A percentile compares a stretch with the other conserved stretches of the same genome.
Evolutionary conservation across 2,888 invertebrate species (phyloP).

Genomic region (Dioctria rufipes): DNA sequence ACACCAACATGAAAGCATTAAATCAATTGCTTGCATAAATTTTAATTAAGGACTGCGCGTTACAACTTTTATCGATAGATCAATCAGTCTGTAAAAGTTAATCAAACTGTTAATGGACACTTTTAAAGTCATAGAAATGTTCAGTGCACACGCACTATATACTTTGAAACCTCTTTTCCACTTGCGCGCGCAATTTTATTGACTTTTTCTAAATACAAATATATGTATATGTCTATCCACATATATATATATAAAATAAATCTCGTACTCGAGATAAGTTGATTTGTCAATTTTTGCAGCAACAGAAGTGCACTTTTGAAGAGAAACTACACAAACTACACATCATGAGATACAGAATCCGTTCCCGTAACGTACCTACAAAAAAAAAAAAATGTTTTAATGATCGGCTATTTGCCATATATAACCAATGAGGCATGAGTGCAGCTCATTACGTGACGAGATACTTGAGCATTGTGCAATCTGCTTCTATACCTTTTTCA

Average conservation of each 20-base stretch:
- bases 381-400: constrained; percentile 35
- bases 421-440: constrained; percentile 47
- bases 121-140: constrained; percentile 8
- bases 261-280: constrained; percentile 3
- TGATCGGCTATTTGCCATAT: constrained; percentile 52
- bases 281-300: constrained; percentile 22
- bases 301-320: constrained; percentile 11
- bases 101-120: constrained; percentile 36
- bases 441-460: constrained; percentile 49
- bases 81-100: constrained; percentile 36
- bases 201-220: neutral
- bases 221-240: too few relatives aligned
- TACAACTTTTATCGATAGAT: constrained; percentile 23
- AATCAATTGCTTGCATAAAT: constrained; percentile 42
- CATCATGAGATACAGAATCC: too few relatives aligned
- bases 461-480: constrained; percentile 17
- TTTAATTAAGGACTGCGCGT: constrained; percentile 1
- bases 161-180: constrained; percentile 7
- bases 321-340: neutral
- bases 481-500: constrained; percentile 20
- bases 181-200: constrained; percentile 19
- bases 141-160: constrained; percentile 16
- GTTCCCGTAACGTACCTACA: too few relatives aligned
- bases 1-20: constrained; percentile 13
- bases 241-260: neutral